phyloP scores from a whole-genome alignment of 2,113 vertebrate species.

The Pristiophorus japonicus region DNA sequence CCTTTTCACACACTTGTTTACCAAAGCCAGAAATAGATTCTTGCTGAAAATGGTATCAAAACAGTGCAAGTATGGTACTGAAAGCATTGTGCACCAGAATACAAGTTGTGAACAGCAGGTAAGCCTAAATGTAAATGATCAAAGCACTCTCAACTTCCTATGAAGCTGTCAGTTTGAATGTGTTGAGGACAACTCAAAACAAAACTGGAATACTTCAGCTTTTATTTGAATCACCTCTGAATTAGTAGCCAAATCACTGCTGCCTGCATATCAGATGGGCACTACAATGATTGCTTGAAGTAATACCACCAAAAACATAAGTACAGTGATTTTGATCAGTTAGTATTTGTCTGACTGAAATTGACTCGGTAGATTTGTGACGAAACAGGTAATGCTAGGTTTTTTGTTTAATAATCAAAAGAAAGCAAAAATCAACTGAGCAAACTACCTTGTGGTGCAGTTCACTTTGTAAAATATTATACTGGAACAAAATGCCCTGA shows the following conservation, averaged over 20 bases:
- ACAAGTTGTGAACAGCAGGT: neutral
- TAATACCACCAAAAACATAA: neutral
- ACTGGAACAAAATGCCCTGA: neutral
- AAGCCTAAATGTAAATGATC: neutral
- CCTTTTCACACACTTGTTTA: neutral
- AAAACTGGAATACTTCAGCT: neutral
- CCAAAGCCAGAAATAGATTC: neutral
- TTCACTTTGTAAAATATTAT: neutral
- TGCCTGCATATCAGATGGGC: neutral
- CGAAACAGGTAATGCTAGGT: neutral
- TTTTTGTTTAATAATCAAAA: neutral
- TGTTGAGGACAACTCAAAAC: neutral
- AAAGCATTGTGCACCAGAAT: neutral
- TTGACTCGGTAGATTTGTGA: neutral
- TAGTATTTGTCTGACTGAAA: neutral
- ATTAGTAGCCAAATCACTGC: neutral
- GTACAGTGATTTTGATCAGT: neutral
- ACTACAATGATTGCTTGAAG: neutral
- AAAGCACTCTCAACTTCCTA: neutral
- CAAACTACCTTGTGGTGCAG: neutral
- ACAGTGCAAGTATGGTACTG: neutral
- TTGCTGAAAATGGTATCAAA: neutral
- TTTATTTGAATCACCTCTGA: neutral
- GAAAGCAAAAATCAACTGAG: neutral
- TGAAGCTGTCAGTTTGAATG: neutral